These are phyloP conservation scores for Passerina amoena DNA, from an alignment of 2,113 vertebrate genomes.

Conservation along the genomic window DNA sequence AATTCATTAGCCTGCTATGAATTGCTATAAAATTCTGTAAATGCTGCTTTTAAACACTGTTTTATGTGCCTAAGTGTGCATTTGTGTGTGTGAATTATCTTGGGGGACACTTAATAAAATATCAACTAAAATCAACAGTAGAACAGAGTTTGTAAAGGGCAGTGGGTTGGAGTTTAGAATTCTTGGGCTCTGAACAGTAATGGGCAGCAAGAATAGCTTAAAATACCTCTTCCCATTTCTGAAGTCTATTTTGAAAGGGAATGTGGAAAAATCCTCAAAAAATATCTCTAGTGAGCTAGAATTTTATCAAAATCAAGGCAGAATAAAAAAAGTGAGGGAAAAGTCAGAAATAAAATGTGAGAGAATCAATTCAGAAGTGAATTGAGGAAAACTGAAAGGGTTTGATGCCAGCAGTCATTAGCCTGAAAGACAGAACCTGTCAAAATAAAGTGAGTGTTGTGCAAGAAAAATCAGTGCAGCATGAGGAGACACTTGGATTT, in stretches of 20 bases:
- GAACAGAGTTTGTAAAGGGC: neutral
- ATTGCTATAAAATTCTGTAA: conserved; percentile 2
- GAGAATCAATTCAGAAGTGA: neutral
- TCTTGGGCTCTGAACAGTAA: neutral
- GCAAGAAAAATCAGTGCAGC: neutral
- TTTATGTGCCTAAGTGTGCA: neutral
- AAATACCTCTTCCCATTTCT: neutral
- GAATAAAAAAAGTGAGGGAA: neutral
- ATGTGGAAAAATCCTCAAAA: neutral
- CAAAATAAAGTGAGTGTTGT: neutral
- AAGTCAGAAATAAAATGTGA: neutral
- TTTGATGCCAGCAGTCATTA: neutral
- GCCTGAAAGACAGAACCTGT: neutral
- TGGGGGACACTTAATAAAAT: neutral
- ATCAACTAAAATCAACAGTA: neutral
- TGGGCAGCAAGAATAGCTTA: neutral
- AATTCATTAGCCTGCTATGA: neutral
- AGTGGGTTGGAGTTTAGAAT: neutral
- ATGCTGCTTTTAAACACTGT: neutral
- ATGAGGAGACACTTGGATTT: neutral
- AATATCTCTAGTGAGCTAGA: neutral
- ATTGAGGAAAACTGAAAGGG: neutral
- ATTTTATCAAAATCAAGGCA: neutral
- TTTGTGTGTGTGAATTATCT: neutral
- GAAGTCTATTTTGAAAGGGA: neutral